Base-by-base conservation (phyloP, 1,140 invertebrate genomes). In the Zaprionus nigranus region DNA sequence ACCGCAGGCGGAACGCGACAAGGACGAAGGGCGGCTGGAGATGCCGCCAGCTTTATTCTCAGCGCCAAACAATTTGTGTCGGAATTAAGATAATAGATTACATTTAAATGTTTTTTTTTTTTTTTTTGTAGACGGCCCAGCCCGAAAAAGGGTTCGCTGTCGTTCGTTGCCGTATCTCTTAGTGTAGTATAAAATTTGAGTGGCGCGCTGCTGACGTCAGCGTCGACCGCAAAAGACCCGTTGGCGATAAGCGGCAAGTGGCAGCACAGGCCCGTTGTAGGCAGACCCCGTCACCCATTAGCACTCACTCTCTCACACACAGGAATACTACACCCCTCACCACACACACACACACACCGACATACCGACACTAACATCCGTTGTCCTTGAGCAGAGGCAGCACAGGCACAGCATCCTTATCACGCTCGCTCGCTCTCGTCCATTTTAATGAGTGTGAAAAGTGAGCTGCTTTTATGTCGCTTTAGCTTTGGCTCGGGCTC, bases 21-120 rank as follows among this genome's bases (percentile, higher is more conserved):
- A 28, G 51, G 34, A 46, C 22, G 56, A 49, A 30, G n/a, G 24
- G 6, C 11, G 26, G 30, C 30, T 34, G 30, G 30, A 34, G 30
- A 34, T 34, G 30, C 30, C 22, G 58, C 30, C 59, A 49, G 57
- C 66, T 28, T 58, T 66, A 67, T 60, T 59, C 57, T 38, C 28
- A 17, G 81, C 67, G 40, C 59, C 85, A 85, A 90, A 90, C 85
- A 90, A 90, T 90, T 90, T 90, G 85, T 90, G 79, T 90, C 72
- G 85, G 86, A 90, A 90, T 90, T 90, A 90, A 90, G 85, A 90
- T 90, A 90, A 90, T 90, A 90, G 85, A 90, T 90, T 90, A 85
- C 79, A 90, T 90, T 90, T 90, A 90, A 90, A 90, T 88, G 85
- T 68, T 75, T 74, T 77, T 17, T 17, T 17, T 77, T 17, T 17